phyloP scores from a whole-genome alignment of 1,140 invertebrate genomes.

The Sarcophaga peregrina region DNA sequence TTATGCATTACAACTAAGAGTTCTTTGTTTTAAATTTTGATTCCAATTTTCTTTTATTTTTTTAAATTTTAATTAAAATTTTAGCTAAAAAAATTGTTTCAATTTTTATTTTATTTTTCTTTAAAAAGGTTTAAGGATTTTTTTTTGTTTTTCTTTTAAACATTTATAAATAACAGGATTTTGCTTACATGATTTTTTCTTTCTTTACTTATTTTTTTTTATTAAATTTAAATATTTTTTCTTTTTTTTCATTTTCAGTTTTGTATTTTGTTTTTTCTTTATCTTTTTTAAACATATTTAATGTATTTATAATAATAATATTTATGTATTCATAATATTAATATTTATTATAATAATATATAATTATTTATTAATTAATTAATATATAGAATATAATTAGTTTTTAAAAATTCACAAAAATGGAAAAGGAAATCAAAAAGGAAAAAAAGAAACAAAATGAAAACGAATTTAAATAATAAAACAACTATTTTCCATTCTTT shows the following conservation, averaged over 20 bases:
- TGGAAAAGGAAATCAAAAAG: background rate
- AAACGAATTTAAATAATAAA: conserved; percentile 40
- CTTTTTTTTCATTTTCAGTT: conserved; percentile 22
- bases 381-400: conserved; percentile 18
- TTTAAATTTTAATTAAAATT: conserved; percentile 25
- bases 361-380: conserved; percentile 16
- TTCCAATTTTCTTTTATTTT: conserved; percentile 19
- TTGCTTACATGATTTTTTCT: background rate
- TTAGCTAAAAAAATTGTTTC: conserved; percentile 21
- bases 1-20: background rate
- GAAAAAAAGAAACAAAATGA: too few species aligned
- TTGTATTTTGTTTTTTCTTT: background rate
- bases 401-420: conserved; percentile 26
- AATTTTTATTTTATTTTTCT: conserved; percentile 39
- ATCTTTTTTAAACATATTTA: background rate
- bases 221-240: conserved; percentile 22
- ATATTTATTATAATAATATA: background rate
- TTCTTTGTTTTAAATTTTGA: conserved; percentile 19
- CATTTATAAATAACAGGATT: conserved; percentile 26
- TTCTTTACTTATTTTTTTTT: background rate
- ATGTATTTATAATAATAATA: too few species aligned
- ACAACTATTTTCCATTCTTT: conserved; percentile 38
- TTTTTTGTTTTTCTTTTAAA: conserved; percentile 34
- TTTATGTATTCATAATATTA: too few species aligned
- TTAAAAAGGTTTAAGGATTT: conserved; percentile 26